Conservation (phyloP, 2,113 vertebrate species). For the Petroica traversi region DNA sequence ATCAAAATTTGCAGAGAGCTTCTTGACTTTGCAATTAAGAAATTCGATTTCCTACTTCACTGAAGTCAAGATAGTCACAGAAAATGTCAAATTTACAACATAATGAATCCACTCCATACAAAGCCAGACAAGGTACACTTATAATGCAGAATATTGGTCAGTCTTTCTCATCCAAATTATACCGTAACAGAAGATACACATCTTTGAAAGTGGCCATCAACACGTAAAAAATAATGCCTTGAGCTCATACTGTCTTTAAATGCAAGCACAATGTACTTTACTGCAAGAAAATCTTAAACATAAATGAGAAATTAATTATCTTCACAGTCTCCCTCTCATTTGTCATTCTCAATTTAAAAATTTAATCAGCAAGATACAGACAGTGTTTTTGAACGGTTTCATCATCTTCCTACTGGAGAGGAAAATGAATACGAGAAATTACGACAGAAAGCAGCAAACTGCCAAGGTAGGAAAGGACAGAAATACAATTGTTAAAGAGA, state of each 20-base stretch:
- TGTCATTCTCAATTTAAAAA: background rate
- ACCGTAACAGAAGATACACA: background rate
- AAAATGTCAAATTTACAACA: background rate
- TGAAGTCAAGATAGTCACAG: background rate
- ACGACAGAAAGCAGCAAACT: background rate
- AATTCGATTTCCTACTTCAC: background rate
- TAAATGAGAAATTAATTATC: background rate
- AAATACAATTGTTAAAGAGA: background rate
- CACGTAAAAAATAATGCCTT: background rate
- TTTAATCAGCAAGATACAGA: background rate
- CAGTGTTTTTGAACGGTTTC: background rate
- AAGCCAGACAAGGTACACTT: background rate
- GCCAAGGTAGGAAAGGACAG: background rate
- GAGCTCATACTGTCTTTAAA: background rate
- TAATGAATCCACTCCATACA: background rate
- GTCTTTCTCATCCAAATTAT: background rate
- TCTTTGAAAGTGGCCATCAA: background rate
- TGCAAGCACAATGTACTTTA: background rate
- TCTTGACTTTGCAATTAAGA: background rate
- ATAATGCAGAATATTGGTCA: background rate
- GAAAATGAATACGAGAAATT: background rate
- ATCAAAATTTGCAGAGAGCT: background rate
- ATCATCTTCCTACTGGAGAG: background rate
- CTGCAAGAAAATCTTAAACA: background rate
- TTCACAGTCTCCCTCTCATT: background rate